Evolutionary conservation across 2,888 invertebrate species (phyloP), one percentile per base, ranked within the genome.

Genomic region (Willowsia nigromaculata): DNA sequence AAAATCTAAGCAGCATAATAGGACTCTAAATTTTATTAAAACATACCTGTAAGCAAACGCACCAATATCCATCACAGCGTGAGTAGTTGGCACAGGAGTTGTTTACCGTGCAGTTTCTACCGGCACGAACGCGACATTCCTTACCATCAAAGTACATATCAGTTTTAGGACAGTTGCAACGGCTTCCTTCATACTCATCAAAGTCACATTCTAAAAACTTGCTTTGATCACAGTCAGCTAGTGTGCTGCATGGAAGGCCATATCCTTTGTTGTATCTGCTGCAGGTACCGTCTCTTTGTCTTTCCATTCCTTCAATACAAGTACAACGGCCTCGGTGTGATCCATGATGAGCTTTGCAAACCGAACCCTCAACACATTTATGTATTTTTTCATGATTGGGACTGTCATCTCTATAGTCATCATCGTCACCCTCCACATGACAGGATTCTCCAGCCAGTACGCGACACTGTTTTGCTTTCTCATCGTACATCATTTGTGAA

Each of bases 71-170:
- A n/a, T 81, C 81, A 11, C 87, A 87, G 22, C 68, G 71, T 0
- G 87, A 87, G 18, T 81, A 50, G 1, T 71, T 53, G 6, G 53
- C 71, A 40, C 87, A 87, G 1, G 25, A 33, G 18, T 56, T 65
- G 65, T 81, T 81, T 27, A 40, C 15, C 5, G 43, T 27, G 25
- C 87, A 87, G 18, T 56, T 50, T 37, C 27, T 62, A 0, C 87
- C 87, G 1, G 47, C 80, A n/a, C n/a, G 56, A 50, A 81, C 80
- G 9, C 80, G 30, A 68, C 87, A 87, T 25, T 22, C 40, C 7
- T 65, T 40, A 1, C 87, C 87, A 71, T 87, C 78, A 43, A 37
- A 80, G 25, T 43, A 87, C 87, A 87, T 87, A 3, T 87, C 71
- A 15, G 13, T 40, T 25, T 56, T 81, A 53, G n/a, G 11, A 50